Base-by-base conservation (phyloP, 1,140 invertebrate species). In the Zaprionus camerounensis region DNA sequence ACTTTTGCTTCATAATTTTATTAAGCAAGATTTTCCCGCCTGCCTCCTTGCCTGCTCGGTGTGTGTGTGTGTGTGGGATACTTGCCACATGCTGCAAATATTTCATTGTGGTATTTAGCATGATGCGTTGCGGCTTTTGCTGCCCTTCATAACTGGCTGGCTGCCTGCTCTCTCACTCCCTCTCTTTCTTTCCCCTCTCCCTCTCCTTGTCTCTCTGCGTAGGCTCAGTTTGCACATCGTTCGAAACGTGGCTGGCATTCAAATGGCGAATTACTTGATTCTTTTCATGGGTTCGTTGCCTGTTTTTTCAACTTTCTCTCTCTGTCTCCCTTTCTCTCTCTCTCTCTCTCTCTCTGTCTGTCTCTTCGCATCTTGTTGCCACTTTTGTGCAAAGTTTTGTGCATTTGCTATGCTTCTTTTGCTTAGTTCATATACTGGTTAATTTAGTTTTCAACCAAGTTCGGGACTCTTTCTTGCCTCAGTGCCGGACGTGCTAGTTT, bases 1-100 rank as follows among this genome's bases (percentile, higher is more conserved):
- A 69, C 71, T 81, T 79, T 59, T 63, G 7, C 63, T 85, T 84
- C 81, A 84, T 81, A 85, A 81, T 85, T 84, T 76, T 81, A 85
- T 78, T 78, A 85, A 62, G 70, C 70, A 71, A 71, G 63, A 57
- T 64, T 80, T 76, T 64, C 34, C 31, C 65, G 36, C n/a, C 56
- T 55, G 38, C 12, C 20, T 26, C 44, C 15, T 31, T 62, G 51
- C 58, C 2, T 17, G 6, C 15, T 5, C 12, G 4, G 15, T 4
- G 20, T 22, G 20, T 4, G 9, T 20, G 20, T 49, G n/a, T 44
- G 41, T 46, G 41, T 81, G 79, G 67, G 75, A 81, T 81, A 78
- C 72, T 68, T 81, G 72, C 76, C 82, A 86, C 82, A 77, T 85
- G 82, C 76, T 73, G 63, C 66, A 69, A 79, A 73, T 72, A 81